These are phyloP conservation scores for Gonatopus flavifemur DNA, from an alignment of 1,140 invertebrate genomes.

Conservation along the genomic window DNA sequence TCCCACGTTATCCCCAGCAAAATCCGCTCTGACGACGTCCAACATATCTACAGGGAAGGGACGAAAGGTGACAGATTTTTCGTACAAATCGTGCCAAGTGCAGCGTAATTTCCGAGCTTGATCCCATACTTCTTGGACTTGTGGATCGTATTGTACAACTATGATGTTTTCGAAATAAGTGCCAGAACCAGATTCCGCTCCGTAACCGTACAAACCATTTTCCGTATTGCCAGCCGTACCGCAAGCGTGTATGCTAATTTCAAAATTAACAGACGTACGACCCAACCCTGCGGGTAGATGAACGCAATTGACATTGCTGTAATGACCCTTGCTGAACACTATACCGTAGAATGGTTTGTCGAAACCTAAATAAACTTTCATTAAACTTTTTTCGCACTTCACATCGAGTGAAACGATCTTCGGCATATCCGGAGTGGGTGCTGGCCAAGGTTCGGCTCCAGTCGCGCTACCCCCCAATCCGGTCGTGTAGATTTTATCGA, in stretches of 20 bases:
- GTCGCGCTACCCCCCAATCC: slow-evolving; percentile 41
- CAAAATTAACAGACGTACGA: slow-evolving; percentile 82
- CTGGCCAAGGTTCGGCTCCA: slow-evolving; percentile 75
- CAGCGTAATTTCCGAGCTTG: slow-evolving; percentile 89
- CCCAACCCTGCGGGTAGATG: slow-evolving; percentile 87
- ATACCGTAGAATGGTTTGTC: slow-evolving; percentile 95
- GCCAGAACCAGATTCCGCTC: slow-evolving; percentile 81
- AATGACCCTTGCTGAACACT: slow-evolving; percentile 90
- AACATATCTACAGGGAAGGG: slow-evolving; percentile 95
- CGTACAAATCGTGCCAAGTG: slow-evolving; percentile 95
- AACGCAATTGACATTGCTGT: slow-evolving; percentile 89
- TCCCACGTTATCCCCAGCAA: slow-evolving; percentile 92
- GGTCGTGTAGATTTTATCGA: slow-evolving; percentile 61
- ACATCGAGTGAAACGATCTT: slow-evolving; percentile 90
- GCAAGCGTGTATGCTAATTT: slow-evolving; percentile 87
- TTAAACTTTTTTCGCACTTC: slow-evolving; percentile 91
- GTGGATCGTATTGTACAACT: slow-evolving; percentile 90
- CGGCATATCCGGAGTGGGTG: slow-evolving; percentile 80
- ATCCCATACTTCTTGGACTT: slow-evolving; percentile 96
- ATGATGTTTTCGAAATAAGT: slow-evolving; percentile 95
- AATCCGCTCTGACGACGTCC: slow-evolving; percentile 89
- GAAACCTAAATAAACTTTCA: slow-evolving; percentile 90
- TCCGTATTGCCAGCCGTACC: slow-evolving; percentile 90
- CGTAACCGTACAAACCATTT: slow-evolving; percentile 81
- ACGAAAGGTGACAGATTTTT: slow-evolving; percentile 92